A percentile compares a stretch with the other conserved stretches of the same genome.
These are phyloP conservation scores for Meloidogyne hapla DNA, from an alignment of 1,140 invertebrate species.

Conservation along the genomic window DNA sequence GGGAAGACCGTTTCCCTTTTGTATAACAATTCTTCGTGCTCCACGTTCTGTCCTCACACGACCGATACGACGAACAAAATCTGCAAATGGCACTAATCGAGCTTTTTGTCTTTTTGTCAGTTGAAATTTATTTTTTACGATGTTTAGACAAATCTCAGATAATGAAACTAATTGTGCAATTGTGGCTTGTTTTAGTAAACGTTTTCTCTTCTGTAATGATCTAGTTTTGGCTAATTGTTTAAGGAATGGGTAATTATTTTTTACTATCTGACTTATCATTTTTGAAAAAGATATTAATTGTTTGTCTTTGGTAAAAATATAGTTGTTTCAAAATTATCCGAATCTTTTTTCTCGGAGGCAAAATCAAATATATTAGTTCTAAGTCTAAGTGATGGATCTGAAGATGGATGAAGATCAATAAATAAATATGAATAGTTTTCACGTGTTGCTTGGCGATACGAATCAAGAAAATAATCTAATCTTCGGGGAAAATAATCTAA, in stretches of 20 bases:
- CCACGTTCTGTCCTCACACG: neutral
- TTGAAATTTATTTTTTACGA: constrained; percentile 15
- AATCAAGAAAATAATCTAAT: no score
- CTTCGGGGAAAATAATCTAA: constrained; percentile 23
- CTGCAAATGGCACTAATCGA: constrained; percentile 8
- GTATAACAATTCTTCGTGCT: constrained; percentile 8
- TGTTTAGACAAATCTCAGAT: constrained; percentile 20
- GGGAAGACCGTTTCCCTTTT: no score
- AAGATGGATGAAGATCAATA: constrained; percentile 25
- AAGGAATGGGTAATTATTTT: constrained; percentile 1
- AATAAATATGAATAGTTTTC: constrained; percentile 30
- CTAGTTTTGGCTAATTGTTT: constrained; percentile 12
- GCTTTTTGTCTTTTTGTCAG: constrained; percentile 9
- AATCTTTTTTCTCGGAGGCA: neutral
- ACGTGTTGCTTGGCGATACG: no score
- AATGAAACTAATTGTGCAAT: constrained; percentile 9
- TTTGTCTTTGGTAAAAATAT: no score
- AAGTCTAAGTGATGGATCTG: neutral
- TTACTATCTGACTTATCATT: neutral
- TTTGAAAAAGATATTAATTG: no score
- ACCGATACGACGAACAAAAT: constrained; percentile 3
- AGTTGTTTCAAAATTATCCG: neutral
- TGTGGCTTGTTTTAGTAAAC: neutral
- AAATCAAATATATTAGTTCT: constrained; percentile 31
- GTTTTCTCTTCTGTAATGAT: neutral